A percentile compares a stretch with the other conserved stretches of the same genome.
These are phyloP conservation scores for Parelbella ahira DNA, from an alignment of 2,888 invertebrate genomes.

Conservation along the genomic window DNA sequence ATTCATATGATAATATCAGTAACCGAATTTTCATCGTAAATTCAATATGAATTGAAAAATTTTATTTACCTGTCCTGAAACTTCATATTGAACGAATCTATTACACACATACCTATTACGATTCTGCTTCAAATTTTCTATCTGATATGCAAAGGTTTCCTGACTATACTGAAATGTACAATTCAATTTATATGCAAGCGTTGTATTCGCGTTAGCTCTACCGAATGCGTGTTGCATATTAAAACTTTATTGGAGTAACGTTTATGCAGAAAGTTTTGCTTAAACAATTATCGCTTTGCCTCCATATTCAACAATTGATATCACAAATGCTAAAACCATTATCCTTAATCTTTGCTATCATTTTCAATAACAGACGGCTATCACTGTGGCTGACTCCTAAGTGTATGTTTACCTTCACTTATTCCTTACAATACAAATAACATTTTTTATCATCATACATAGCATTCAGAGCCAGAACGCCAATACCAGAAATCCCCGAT, in stretches of 20 bases:
- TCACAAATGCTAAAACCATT: no score
- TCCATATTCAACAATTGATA: no score
- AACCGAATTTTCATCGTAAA: no score
- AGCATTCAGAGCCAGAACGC: conserved; percentile 78
- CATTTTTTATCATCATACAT: conserved; percentile 15
- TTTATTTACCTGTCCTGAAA: no score
- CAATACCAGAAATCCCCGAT: conserved; percentile 79
- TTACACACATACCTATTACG: neutral
- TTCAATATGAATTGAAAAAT: no score
- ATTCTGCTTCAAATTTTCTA: neutral
- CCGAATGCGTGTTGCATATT: neutral
- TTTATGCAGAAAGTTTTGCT: no score
- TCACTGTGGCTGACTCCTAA: conserved; percentile 5
- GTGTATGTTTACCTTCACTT: conserved; percentile 11
- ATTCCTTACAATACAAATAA: conserved; percentile 11
- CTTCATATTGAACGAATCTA: no score
- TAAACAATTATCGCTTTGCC: no score
- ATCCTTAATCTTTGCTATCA: conserved; percentile 6
- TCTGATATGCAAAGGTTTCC: conserved; percentile 4
- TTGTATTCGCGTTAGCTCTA: neutral
- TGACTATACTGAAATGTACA: neutral
- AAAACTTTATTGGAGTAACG: no score
- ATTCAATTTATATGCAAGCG: neutral
- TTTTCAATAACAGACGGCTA: conserved; percentile 12
- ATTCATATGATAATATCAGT: no score